phyloP scores from a whole-genome alignment of 1,140 invertebrate species.

The Caenorhabditis briggsae region DNA sequence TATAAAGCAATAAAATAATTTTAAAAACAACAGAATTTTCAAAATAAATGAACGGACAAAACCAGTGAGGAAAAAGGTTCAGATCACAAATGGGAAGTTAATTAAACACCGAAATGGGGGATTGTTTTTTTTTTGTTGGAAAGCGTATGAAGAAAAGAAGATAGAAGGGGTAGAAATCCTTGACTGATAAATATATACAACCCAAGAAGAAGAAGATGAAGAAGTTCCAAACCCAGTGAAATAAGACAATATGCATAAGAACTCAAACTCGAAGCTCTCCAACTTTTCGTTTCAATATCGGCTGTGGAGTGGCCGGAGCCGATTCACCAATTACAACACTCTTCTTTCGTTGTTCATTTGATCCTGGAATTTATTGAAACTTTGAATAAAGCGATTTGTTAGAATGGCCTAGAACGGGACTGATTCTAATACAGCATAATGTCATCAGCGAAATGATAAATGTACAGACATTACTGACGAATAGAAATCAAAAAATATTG shows the following conservation, averaged over 20 bases:
- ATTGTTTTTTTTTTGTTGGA: not conserved
- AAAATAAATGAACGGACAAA: not conserved
- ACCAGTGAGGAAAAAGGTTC: constrained; percentile 28
- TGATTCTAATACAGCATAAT: not conserved
- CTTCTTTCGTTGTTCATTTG: constrained; percentile 51
- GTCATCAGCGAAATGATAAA: not conserved
- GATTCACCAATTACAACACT: constrained; percentile 33
- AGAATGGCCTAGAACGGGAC: not conserved
- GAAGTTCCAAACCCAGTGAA: no score
- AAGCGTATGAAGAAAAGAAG: not conserved
- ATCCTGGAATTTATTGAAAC: constrained; percentile 1
- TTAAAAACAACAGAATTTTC: not conserved
- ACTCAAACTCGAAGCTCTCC: constrained; percentile 30
- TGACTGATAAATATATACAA: no score
- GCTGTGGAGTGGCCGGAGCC: constrained; percentile 11
- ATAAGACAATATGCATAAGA: no score
- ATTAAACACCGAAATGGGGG: constrained; percentile 20
- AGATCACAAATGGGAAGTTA: constrained; percentile 46
- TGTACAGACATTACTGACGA: not conserved
- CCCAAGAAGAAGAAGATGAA: no score
- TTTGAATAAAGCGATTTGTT: not conserved
- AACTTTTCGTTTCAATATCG: constrained; percentile 28
- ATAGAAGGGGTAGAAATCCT: no score
- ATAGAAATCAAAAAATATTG: not conserved
- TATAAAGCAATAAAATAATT: not conserved